Conservation (phyloP, 2,888 invertebrate genomes). For the Salpingus planirostris region DNA sequence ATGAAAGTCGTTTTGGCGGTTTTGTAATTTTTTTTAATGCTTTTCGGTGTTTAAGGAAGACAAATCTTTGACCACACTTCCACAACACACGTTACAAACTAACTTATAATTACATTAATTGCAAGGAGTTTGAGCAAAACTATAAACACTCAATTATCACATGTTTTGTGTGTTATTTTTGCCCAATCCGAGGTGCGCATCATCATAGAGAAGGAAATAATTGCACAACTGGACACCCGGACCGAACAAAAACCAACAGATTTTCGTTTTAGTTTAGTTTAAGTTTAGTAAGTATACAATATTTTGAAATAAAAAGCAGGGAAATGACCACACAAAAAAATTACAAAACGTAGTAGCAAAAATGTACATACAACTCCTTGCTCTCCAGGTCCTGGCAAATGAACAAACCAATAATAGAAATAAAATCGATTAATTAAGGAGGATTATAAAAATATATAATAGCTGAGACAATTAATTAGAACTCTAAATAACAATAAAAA, state of each 20-base stretch:
- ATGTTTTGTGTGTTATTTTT: conserved; percentile 23
- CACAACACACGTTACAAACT: conserved; percentile 33
- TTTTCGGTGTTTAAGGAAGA: conserved; percentile 40
- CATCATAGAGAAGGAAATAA: conserved; percentile 5
- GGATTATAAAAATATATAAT: neutral
- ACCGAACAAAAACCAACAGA: conserved; percentile 4
- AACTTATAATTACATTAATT: conserved; percentile 22
- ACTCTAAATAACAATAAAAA: too few species aligned
- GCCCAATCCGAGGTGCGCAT: conserved; percentile 11
- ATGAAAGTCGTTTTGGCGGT: conserved; percentile 4
- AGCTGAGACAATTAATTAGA: neutral
- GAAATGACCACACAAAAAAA: neutral
- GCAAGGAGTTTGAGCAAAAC: conserved; percentile 31
- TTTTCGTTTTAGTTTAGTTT: neutral
- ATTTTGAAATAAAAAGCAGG: neutral
- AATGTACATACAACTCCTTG: conserved; percentile 13
- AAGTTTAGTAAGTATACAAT: neutral
- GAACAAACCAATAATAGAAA: conserved; percentile 15
- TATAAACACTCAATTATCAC: conserved; percentile 26
- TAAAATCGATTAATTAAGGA: conserved; percentile 1
- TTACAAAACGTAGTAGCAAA: too few species aligned
- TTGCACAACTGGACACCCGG: conserved; percentile 7
- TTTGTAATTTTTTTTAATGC: conserved; percentile 27
- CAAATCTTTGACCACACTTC: conserved; percentile 30
- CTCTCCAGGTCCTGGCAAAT: conserved; percentile 4